These are phyloP conservation scores for Nomia melanderi DNA, from an alignment of 1,140 invertebrate species.

Conservation along the genomic window DNA sequence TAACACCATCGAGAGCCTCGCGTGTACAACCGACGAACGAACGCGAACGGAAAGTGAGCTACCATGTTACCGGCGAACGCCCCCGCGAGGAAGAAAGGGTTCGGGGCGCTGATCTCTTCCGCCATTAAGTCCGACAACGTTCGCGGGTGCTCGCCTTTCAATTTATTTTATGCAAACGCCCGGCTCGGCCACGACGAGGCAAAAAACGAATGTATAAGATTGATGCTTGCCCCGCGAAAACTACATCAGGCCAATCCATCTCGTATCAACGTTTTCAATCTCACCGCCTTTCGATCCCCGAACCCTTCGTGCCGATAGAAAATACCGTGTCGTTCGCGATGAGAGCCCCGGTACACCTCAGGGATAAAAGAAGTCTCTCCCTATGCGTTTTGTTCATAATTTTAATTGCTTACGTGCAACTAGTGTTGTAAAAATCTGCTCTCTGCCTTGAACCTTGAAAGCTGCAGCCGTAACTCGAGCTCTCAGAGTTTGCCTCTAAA, in stretches of 20 bases:
- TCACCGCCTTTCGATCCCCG: not conserved
- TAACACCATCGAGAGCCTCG: slow-evolving; percentile 39
- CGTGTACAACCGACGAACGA: slow-evolving; percentile 10
- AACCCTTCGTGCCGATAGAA: not conserved
- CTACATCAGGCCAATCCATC: not conserved
- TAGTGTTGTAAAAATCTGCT: too few species aligned
- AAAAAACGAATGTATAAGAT: not conserved
- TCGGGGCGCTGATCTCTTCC: not conserved
- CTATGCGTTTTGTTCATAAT: too few species aligned
- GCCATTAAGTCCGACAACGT: not conserved
- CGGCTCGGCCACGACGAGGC: too few species aligned
- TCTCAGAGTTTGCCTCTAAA: too few species aligned
- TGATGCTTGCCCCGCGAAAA: not conserved
- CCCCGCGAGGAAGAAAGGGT: not conserved
- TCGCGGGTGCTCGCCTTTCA: not conserved
- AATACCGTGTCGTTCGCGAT: too few species aligned
- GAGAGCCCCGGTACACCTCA: too few species aligned
- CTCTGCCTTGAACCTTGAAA: too few species aligned
- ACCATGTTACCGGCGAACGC: slow-evolving; percentile 1
- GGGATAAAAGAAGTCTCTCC: too few species aligned
- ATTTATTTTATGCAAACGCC: not conserved
- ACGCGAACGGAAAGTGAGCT: not conserved
- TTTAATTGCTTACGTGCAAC: too few species aligned
- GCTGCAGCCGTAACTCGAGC: too few species aligned
- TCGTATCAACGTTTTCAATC: not conserved